Conservation (phyloP, 2,888 invertebrate species). For the Antheraea yamamai region DNA sequence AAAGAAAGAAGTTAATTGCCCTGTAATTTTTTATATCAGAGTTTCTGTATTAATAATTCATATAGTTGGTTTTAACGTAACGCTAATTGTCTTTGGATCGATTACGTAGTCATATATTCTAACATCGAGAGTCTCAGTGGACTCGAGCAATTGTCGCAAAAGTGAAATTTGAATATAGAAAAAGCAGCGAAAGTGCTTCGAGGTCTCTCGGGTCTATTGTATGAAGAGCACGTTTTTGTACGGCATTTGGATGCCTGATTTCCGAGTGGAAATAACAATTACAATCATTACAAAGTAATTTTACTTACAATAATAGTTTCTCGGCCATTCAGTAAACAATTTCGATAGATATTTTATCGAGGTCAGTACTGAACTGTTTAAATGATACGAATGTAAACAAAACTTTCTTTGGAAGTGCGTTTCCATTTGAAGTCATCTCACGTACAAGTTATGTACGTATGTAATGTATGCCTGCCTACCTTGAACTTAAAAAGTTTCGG, state of each 20-base stretch:
- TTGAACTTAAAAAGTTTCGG: conserved; percentile 5
- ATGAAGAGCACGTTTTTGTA: conserved; percentile 67
- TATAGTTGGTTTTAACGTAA: conserved; percentile 40
- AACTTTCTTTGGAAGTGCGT: conserved; percentile 18
- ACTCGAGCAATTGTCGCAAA: conserved; percentile 58
- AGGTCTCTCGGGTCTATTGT: conserved; percentile 64
- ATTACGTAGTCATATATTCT: conserved; percentile 42
- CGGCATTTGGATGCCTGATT: conserved; percentile 57
- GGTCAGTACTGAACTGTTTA: not conserved
- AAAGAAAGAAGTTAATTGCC: not conserved
- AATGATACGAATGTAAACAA: conserved; percentile 13
- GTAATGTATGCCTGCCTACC: conserved; percentile 5
- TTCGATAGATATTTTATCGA: not conserved
- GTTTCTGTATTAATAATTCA: conserved; percentile 21
- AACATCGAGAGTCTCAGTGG: conserved; percentile 42
- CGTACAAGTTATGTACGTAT: conserved; percentile 10
- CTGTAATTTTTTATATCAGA: conserved; percentile 2
- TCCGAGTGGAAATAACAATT: conserved; percentile 45
- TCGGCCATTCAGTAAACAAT: not conserved
- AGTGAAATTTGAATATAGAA: conserved; percentile 75
- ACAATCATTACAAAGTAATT: not conserved
- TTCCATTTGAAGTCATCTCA: conserved; percentile 12
- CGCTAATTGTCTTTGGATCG: conserved; percentile 34
- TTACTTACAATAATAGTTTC: not conserved
- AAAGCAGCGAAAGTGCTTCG: conserved; percentile 74